Percentiles rank a stretch among this genome's conserved stretches.
These are phyloP conservation scores for Virgularia gustaviana DNA, from an alignment of 92 coral and sea anemone genomes.

Conservation along the genomic window DNA sequence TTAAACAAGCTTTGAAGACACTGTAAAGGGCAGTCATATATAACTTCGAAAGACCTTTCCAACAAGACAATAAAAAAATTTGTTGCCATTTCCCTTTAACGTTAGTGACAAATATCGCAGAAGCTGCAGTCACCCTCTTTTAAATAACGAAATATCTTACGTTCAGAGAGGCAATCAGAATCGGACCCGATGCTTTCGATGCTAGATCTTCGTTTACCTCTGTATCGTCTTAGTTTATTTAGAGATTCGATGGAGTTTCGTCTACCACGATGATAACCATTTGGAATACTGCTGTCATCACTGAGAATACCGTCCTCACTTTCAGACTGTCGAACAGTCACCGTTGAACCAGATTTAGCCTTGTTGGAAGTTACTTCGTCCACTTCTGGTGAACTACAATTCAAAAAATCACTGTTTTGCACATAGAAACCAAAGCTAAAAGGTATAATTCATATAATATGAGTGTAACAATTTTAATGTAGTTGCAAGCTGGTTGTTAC, in stretches of 20 bases:
- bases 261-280: background rate
- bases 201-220: slow-evolving; percentile 21
- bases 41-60: no score
- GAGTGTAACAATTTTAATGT: background rate
- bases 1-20: no score
- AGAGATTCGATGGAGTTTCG: slow-evolving; percentile 10
- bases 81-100: no score
- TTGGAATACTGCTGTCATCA: slow-evolving; percentile 19
- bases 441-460: no score
- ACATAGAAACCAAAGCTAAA: no score
- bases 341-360: background rate
- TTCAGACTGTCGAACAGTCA: slow-evolving; percentile 12
- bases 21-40: no score
- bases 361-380: background rate
- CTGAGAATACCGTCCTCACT: slow-evolving; percentile 7
- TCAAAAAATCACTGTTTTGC: background rate
- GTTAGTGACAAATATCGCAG: background rate
- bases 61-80: no score
- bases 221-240: slow-evolving; percentile 4
- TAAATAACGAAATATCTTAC: background rate
- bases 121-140: background rate
- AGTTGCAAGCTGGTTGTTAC: no score
- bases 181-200: slow-evolving; percentile 27
- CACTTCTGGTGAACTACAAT: slow-evolving; percentile 17
- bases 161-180: slow-evolving; percentile 14